Evolutionary conservation across 2,888 invertebrate species (phyloP).

Genomic region (Athalia rosae): DNA sequence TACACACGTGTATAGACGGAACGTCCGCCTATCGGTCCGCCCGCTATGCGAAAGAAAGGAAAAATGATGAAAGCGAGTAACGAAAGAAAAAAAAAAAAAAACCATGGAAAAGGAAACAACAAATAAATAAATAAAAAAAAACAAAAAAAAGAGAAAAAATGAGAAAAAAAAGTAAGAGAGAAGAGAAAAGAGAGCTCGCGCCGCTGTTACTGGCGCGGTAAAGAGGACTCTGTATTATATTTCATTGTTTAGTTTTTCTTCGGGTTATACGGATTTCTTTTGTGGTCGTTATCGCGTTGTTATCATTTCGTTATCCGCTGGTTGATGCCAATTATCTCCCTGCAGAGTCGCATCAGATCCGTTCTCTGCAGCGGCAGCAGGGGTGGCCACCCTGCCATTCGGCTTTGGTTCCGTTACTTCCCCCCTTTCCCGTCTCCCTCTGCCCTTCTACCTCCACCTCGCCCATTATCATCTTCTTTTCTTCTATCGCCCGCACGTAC

Average conservation of each 20-base stretch:
- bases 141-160: no score
- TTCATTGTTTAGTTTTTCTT: slow-evolving; percentile 43
- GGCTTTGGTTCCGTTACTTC: not conserved
- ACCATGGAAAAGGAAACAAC: no score
- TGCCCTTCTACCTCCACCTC: not conserved
- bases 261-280: slow-evolving; percentile 57
- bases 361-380: not conserved
- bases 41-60: no score
- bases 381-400: no score
- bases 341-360: not conserved
- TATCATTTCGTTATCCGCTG: slow-evolving; percentile 42
- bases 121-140: no score
- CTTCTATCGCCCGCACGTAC: not conserved
- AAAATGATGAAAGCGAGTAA: no score
- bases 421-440: not conserved
- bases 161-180: no score
- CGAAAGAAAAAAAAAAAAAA: no score
- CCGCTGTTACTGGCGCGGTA: not conserved
- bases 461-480: not conserved
- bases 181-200: no score
- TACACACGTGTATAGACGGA: no score
- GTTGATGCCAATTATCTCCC: slow-evolving; percentile 41
- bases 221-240: slow-evolving; percentile 32
- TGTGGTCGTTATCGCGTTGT: slow-evolving; percentile 63
- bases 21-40: no score